Conservation (phyloP, 1,140 invertebrate species). For the Bathynomus jamesi region DNA sequence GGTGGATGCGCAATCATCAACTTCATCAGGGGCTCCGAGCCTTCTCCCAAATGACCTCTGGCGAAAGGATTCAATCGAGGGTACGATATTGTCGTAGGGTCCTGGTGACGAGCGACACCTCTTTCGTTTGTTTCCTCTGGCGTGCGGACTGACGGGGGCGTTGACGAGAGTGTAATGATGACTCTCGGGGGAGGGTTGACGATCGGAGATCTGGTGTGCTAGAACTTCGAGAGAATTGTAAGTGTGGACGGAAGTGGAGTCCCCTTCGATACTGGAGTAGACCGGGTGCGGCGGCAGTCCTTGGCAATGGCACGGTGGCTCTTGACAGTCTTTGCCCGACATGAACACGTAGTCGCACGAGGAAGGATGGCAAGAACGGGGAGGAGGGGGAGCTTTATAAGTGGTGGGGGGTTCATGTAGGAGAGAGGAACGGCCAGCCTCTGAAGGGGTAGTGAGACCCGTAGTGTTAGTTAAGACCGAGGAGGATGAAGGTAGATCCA, state of each 20-base stretch:
- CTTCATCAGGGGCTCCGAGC: neutral
- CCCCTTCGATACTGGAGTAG: slow-evolving; percentile 21
- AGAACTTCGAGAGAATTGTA: slow-evolving; percentile 21
- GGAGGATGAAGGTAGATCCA: slow-evolving; percentile 26
- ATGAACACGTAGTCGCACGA: slow-evolving; percentile 24
- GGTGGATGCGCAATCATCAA: neutral
- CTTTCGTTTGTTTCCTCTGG: neutral
- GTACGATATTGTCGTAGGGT: neutral
- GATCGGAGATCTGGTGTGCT: neutral
- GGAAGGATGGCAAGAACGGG: slow-evolving; percentile 12
- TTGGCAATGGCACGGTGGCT: slow-evolving; percentile 19
- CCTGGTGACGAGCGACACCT: neutral
- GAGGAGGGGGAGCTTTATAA: slow-evolving; percentile 16
- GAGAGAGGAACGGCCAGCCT: slow-evolving; percentile 14
- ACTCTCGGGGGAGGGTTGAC: neutral
- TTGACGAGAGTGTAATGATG: neutral
- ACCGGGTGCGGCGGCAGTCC: slow-evolving; percentile 18
- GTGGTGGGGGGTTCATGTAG: slow-evolving; percentile 13
- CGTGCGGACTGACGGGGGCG: neutral
- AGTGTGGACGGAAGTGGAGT: slow-evolving; percentile 23
- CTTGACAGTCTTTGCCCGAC: slow-evolving; percentile 15
- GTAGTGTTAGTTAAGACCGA: slow-evolving; percentile 28
- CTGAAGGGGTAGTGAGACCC: slow-evolving; percentile 28
- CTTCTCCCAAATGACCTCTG: neutral
- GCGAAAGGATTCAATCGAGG: neutral